These are phyloP conservation scores for Emydura subglobosa DNA, from an alignment of 2,113 vertebrate genomes.

Conservation along the genomic window DNA sequence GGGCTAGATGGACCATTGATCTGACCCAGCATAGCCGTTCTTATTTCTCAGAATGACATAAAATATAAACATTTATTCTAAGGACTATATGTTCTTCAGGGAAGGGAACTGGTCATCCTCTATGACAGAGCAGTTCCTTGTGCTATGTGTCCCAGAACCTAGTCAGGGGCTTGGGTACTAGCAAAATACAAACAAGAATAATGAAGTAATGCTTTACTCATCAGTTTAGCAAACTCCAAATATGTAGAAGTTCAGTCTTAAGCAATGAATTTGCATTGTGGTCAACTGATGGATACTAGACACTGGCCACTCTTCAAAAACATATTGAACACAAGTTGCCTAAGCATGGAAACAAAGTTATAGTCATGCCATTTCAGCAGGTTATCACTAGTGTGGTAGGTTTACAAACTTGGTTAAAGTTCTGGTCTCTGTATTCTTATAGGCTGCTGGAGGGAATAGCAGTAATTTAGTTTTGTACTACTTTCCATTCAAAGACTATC, in stretches of 20 bases:
- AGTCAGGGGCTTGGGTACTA: neutral
- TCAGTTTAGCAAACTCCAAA: neutral
- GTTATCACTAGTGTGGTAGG: rapidly evolving
- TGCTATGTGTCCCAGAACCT: neutral
- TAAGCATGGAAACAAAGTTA: neutral
- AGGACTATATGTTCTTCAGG: too few relatives aligned
- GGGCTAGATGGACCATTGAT: too few relatives aligned
- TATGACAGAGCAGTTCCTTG: too few relatives aligned
- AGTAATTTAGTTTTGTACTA: neutral
- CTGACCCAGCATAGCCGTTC: too few relatives aligned
- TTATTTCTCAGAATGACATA: too few relatives aligned
- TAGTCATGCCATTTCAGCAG: rapidly evolving
- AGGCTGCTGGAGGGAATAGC: rapidly evolving
- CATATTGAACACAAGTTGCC: rapidly evolving
- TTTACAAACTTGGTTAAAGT: neutral
- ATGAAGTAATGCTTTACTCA: neutral
- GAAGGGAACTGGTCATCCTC: too few relatives aligned
- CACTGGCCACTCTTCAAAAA: neutral
- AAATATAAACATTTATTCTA: too few relatives aligned
- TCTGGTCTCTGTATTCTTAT: rapidly evolving
- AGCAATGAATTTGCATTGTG: neutral
- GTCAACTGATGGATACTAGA: rapidly evolving
- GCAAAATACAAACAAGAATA: neutral
- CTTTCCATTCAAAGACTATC: rapidly evolving
- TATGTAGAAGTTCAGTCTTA: neutral